A percentile compares a stretch with the other conserved stretches of the same genome.
These are phyloP conservation scores for Caretta caretta DNA, from an alignment of 2,113 vertebrate species.

Conservation along the genomic window DNA sequence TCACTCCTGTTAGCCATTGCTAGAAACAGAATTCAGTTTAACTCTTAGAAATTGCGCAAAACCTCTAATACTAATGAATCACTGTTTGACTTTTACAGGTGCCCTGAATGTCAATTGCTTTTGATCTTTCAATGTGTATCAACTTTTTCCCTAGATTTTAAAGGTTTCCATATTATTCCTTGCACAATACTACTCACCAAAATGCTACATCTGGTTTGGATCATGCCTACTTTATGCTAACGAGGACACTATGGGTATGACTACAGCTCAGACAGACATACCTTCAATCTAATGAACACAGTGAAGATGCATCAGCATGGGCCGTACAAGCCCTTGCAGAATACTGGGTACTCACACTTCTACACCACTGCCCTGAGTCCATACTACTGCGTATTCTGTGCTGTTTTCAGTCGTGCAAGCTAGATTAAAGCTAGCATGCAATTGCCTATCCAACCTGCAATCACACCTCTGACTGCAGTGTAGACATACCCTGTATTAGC, in stretches of 20 bases:
- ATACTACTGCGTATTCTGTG: background rate
- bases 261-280: background rate
- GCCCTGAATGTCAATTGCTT: background rate
- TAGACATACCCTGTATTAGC: background rate
- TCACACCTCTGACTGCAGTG: background rate
- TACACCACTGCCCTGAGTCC: background rate
- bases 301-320: background rate
- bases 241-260: background rate
- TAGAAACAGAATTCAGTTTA: conserved; percentile 30
- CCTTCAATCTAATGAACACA: background rate
- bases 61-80: conserved; percentile 27
- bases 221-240: background rate
- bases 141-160: background rate
- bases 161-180: background rate
- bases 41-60: conserved; percentile 27
- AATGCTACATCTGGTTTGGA: background rate
- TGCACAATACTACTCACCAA: background rate
- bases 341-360: background rate
- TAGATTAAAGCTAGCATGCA: background rate
- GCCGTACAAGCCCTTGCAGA: background rate
- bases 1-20: conserved; percentile 11
- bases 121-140: background rate
- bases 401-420: background rate
- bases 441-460: background rate
- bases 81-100: background rate